Evolutionary conservation across 2,888 invertebrate genomes (phyloP), one percentile per base, ranked within the genome.

Genomic region (Megalurothrips usitatus): DNA sequence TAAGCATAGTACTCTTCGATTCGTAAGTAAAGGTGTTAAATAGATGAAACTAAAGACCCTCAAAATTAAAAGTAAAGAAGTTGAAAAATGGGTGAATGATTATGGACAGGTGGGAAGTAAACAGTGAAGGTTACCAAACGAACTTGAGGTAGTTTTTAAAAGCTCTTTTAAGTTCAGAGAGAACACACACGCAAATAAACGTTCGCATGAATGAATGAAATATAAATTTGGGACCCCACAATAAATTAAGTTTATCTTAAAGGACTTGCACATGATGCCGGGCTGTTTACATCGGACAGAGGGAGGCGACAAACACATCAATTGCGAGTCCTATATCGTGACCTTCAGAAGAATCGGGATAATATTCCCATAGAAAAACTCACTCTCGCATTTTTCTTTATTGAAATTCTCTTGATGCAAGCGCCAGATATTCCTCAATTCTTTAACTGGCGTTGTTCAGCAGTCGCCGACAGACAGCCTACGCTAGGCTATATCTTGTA

Each of bases 391-490:
- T 75, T 75, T 75, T 75, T 12, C 34, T 43, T 43, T n/a, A 75
- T 26, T n/a, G 23, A 75, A 75, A 75, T 75, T 75, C 23, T 12
- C 6, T 75, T 26, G 26, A 75, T 75, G 68, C 23, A 23, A 12
- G 23, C 23, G 26, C 68, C 12, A 26, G 26, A 75, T 26, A 26
- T 23, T 26, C 68, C 23, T 12, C 68, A 75, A 23, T 75, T 12
- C 26, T n/a, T 75, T 10, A 75, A 12, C 68, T 75, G 68, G 26
- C 26, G 23, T 26, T 75, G 23, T 26, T 23, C 68, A 26, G 23
- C 68, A 75, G 68, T 75, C 68, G 68, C 68, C 68, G 68, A 75
- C 68, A 75, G 68, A 75, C 68, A 75, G 68, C 68, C 68, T 75
- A 75, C 68, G 68, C 68, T 75, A 75, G 68, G 68, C 68, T 75